phyloP scores from a whole-genome alignment of 1,140 invertebrate genomes.

The Trachymyrmex septentrionalis region DNA sequence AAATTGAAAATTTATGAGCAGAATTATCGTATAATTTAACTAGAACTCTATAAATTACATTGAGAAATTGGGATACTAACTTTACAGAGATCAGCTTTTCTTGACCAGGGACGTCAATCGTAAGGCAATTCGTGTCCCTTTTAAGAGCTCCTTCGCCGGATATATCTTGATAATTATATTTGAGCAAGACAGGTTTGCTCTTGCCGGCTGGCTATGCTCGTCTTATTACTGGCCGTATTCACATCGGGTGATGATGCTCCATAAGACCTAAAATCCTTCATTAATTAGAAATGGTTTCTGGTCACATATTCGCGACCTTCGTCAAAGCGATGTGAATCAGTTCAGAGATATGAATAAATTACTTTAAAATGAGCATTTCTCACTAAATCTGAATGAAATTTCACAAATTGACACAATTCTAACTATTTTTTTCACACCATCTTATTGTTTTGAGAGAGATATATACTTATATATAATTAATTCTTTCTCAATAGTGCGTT shows the following conservation, averaged over 20 bases:
- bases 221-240: slow-evolving; percentile 48
- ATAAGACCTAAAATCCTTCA: slow-evolving; percentile 5
- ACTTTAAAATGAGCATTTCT: background rate
- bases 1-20: slow-evolving; percentile 15
- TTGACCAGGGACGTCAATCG: background rate
- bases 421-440: background rate
- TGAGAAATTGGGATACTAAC: background rate
- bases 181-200: slow-evolving; percentile 16
- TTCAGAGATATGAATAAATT: background rate
- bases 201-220: background rate
- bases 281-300: slow-evolving; percentile 51
- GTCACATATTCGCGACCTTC: background rate
- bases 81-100: slow-evolving; percentile 19
- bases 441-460: background rate
- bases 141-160: slow-evolving; percentile 14
- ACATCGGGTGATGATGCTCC: background rate
- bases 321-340: background rate
- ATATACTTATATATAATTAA: background rate
- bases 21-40: background rate
- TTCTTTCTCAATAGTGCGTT: background rate
- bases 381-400: background rate
- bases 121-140: background rate
- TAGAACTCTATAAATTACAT: background rate
- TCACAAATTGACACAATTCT: slow-evolving; percentile 1
- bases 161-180: slow-evolving; percentile 49